Conservation (phyloP, 1,140 invertebrate species). For the Macrobrachium rosenbergii region DNA sequence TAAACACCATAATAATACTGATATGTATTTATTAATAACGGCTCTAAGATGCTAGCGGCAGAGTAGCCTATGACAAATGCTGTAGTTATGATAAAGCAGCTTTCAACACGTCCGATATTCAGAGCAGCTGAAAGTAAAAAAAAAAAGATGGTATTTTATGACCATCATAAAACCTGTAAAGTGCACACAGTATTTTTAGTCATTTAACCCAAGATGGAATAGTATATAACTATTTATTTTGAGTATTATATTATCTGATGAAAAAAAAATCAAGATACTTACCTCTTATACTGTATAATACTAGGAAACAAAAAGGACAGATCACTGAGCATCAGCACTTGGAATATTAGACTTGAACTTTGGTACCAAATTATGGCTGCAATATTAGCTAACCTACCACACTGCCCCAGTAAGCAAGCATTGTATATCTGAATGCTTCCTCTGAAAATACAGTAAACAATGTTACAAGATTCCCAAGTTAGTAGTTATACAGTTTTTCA, state of each 20-base stretch:
- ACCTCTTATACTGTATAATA: slow-evolving; percentile 50
- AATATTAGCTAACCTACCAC: slow-evolving; percentile 48
- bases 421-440: slow-evolving; percentile 17
- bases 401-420: slow-evolving; percentile 44
- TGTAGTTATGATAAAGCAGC: not conserved
- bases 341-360: slow-evolving; percentile 29
- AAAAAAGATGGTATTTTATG: not conserved
- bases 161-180: too few relatives aligned
- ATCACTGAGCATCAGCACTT: slow-evolving; percentile 33
- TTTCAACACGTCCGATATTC: slow-evolving; percentile 23
- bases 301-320: slow-evolving; percentile 43
- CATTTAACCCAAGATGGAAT: too few relatives aligned
- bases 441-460: not conserved
- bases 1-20: not conserved
- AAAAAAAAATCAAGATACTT: not conserved
- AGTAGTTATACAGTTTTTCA: not conserved
- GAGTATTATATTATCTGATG: too few relatives aligned
- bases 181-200: too few relatives aligned
- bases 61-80: slow-evolving; percentile 17
- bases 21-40: slow-evolving; percentile 2
- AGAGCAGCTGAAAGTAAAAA: slow-evolving; percentile 33
- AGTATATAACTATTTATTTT: too few relatives aligned
- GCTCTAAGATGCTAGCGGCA: not conserved
- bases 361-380: slow-evolving; percentile 55
- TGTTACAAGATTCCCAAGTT: not conserved